Conservation (phyloP, 2,888 invertebrate genomes). For the Leptinotarsa tumamoca region DNA sequence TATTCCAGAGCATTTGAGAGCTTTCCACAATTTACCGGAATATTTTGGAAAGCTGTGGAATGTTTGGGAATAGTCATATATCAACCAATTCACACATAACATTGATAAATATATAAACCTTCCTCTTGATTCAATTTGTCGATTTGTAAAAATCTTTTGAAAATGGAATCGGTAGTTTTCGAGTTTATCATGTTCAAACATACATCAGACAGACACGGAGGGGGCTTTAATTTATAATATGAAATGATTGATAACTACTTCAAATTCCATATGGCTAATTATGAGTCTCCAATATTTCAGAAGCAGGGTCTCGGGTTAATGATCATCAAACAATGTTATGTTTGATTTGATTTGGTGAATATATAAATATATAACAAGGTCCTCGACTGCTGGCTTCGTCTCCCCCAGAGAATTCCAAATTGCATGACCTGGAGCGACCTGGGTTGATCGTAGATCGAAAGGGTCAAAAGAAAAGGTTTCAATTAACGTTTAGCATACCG, state of each 20-base stretch:
- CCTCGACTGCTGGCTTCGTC: slow-evolving; percentile 33
- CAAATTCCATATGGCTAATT: slow-evolving; percentile 2
- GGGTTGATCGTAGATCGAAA: slow-evolving; percentile 51
- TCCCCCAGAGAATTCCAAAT: slow-evolving; percentile 49
- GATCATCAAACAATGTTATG: slow-evolving; percentile 36
- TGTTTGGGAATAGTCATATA: too few relatives aligned
- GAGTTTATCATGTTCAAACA: too few relatives aligned
- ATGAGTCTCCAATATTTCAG: background rate
- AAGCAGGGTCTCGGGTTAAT: slow-evolving; percentile 20
- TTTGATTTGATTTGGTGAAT: slow-evolving; percentile 42
- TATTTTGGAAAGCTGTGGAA: too few relatives aligned
- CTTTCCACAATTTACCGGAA: too few relatives aligned
- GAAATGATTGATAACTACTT: background rate
- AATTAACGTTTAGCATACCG: slow-evolving; percentile 40
- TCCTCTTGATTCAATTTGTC: too few relatives aligned
- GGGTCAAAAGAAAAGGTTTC: slow-evolving; percentile 51
- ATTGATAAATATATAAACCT: too few relatives aligned
- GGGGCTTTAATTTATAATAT: too few relatives aligned
- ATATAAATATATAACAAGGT: slow-evolving; percentile 39
- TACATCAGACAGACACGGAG: too few relatives aligned
- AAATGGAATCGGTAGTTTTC: too few relatives aligned
- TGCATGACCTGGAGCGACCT: slow-evolving; percentile 48
- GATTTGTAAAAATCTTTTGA: too few relatives aligned
- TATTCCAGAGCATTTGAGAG: too few relatives aligned
- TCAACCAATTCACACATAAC: too few relatives aligned